Conservation (phyloP, 2,113 vertebrate species). For the Ascaphus truei region DNA sequence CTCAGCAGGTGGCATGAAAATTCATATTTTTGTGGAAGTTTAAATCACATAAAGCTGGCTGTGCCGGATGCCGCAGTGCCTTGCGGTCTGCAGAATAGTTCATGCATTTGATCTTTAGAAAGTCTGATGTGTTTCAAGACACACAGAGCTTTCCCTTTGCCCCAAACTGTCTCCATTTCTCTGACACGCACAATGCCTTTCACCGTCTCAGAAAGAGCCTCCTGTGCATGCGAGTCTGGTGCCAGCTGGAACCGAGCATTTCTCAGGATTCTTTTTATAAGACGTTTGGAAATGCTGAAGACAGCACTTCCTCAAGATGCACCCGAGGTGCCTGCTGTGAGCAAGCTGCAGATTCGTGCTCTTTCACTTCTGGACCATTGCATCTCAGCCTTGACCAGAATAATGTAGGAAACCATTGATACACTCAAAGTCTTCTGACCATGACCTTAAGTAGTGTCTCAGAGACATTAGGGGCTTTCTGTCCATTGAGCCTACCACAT, state of each 20-base stretch:
- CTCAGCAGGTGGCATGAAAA: not conserved
- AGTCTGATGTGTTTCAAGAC: not conserved
- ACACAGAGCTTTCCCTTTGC: not conserved
- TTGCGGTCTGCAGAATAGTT: not conserved
- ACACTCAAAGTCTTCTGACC: no score
- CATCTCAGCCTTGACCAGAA: no score
- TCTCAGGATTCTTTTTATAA: not conserved
- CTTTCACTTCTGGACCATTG: no score
- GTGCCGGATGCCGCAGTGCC: not conserved
- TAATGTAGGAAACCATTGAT: no score
- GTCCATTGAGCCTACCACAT: no score
- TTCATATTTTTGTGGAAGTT: not conserved
- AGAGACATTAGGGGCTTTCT: no score
- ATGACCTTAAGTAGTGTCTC: no score
- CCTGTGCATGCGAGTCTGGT: not conserved
- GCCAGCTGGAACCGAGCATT: not conserved
- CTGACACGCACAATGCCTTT: not conserved
- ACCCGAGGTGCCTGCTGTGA: not conserved
- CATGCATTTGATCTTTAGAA: not conserved
- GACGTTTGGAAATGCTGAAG: no score
- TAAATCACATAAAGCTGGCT: not conserved
- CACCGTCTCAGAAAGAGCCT: not conserved
- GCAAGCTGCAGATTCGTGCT: no score
- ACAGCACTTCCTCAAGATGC: no score
- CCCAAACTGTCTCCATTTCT: not conserved